These are phyloP conservation scores for Apis laboriosa DNA, from an alignment of 1,140 invertebrate genomes.

Conservation along the genomic window DNA sequence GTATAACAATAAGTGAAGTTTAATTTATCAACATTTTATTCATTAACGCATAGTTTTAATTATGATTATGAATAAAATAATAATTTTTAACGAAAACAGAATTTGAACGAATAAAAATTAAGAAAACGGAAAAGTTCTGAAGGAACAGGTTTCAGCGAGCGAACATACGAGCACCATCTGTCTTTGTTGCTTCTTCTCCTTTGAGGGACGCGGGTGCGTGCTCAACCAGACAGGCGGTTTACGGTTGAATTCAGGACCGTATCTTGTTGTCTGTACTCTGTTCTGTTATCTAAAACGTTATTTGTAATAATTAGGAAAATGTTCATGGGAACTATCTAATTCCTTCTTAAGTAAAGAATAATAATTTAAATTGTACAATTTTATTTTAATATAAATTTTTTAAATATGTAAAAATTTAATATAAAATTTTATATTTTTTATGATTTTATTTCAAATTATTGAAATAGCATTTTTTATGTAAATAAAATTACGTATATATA, in stretches of 20 bases:
- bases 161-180: constrained; percentile 42
- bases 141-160: constrained; percentile 78
- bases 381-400: neutral
- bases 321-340: neutral
- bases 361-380: neutral
- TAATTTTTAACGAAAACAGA: constrained; percentile 17
- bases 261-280: constrained; percentile 27
- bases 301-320: neutral
- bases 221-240: constrained; percentile 76
- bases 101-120: constrained; percentile 70
- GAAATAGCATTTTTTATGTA: neutral
- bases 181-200: constrained; percentile 59
- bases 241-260: constrained; percentile 74
- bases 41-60: neutral
- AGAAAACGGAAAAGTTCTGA: constrained; percentile 76
- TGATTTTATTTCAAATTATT: neutral
- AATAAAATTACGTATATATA: neutral
- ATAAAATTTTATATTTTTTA: neutral
- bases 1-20: constrained; percentile 13
- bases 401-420: neutral
- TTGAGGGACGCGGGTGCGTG: constrained; percentile 76
- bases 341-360: neutral
- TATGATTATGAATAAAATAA: constrained; percentile 24
- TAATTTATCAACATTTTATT: neutral
- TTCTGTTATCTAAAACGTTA: neutral